These are phyloP conservation scores for Troides helena DNA, from an alignment of 2,888 invertebrate species.

Conservation along the genomic window DNA sequence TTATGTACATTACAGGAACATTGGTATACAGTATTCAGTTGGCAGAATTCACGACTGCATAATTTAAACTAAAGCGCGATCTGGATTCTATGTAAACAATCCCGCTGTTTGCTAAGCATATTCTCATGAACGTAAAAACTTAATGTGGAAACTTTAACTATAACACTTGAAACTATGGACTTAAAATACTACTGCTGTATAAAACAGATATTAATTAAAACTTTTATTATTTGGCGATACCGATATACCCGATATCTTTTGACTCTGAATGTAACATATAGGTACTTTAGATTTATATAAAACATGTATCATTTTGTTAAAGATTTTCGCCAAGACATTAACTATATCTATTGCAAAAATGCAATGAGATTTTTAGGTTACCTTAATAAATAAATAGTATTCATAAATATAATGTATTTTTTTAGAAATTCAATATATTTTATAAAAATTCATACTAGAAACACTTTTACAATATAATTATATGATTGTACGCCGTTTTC, in stretches of 20 bases:
- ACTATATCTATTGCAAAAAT: too few relatives aligned
- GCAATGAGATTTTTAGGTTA: too few relatives aligned
- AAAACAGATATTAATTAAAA: constrained; percentile 48
- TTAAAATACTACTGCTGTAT: constrained; percentile 45
- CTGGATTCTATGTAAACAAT: constrained; percentile 75
- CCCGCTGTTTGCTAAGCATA: constrained; percentile 62
- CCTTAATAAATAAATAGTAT: too few relatives aligned
- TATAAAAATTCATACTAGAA: too few relatives aligned
- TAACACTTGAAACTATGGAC: constrained; percentile 52
- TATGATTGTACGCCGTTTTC: too few relatives aligned
- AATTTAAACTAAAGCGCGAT: constrained; percentile 69
- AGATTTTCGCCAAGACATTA: too few relatives aligned
- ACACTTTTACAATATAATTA: too few relatives aligned
- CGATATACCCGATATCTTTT: constrained; percentile 16
- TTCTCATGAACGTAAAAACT: constrained; percentile 72
- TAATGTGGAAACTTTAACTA: constrained; percentile 71
- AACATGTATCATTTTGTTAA: too few relatives aligned
- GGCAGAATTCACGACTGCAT: constrained; percentile 65
- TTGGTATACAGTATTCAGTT: constrained; percentile 48
- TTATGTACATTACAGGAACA: constrained; percentile 34
- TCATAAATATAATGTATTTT: too few relatives aligned
- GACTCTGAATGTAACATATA: neutral
- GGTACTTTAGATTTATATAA: neutral
- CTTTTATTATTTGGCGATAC: constrained; percentile 35
- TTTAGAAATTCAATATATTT: too few relatives aligned